Conservation (phyloP, 1,140 invertebrate species). For the Aphelenchoides besseyi region DNA sequence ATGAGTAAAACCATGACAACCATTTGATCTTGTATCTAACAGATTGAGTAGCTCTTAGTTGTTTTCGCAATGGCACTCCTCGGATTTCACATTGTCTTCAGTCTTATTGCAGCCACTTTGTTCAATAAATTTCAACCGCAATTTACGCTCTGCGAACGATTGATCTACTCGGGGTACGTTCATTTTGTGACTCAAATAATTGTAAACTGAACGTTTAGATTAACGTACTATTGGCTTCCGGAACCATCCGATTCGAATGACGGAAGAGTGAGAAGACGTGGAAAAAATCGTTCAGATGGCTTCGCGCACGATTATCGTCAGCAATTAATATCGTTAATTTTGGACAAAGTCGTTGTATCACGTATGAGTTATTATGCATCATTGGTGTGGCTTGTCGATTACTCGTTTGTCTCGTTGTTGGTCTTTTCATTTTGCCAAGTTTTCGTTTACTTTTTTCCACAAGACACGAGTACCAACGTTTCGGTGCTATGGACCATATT, state of each 20-base stretch:
- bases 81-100: constrained; percentile 16
- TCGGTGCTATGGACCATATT: constrained; percentile 19
- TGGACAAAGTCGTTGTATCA: neutral
- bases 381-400: constrained; percentile 19
- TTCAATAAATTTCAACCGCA: constrained; percentile 13
- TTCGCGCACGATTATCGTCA: neutral
- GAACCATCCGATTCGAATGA: constrained; percentile 14
- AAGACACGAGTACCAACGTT: neutral
- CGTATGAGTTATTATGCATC: neutral
- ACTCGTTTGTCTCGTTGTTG: constrained; percentile 4
- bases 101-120: constrained; percentile 13
- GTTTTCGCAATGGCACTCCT: constrained; percentile 21
- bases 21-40: no score
- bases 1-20: no score
- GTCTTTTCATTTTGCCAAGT: constrained; percentile 16
- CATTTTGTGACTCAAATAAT: neutral
- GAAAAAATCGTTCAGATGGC: neutral
- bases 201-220: neutral
- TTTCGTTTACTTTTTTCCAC: neutral
- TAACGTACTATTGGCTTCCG: constrained; percentile 13
- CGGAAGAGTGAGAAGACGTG: neutral
- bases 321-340: neutral
- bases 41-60: no score
- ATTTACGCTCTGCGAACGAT: constrained; percentile 15
- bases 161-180: neutral